Base-by-base conservation (phyloP, 2,113 vertebrate species). In the Shinisaurus crocodilurus region DNA sequence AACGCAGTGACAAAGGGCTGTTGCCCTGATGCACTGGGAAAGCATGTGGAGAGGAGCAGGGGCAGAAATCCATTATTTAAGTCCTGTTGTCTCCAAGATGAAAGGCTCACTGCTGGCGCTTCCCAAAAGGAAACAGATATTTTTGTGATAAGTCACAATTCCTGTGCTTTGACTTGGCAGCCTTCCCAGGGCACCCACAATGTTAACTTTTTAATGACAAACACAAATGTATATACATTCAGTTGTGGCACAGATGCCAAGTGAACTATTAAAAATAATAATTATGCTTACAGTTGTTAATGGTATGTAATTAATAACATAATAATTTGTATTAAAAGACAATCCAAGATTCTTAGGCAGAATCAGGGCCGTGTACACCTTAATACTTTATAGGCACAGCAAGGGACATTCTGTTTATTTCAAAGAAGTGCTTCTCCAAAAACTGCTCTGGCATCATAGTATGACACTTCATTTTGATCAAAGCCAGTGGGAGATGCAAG, bases 71-170 rank as follows among this genome's bases (percentile, higher is more conserved):
- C 40, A 65, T 72, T 72, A 37, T 50, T 54, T 34, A 48, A 67
- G 43, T 43, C 75, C 32, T 48, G 40, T 15, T 25, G 29, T 18
- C 34, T 45, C 32, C 57, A 76, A 25, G 60, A 83, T 75, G 27
- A 75, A 84, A 84, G 70, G 18, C 4, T 69, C 54, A 34, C 86
- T 63, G 54, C 57, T 34, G 37, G 45, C 40, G 43, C 34, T 50
- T 84, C 72, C 72, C 40, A 65, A 48, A 74, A 75, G 57, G 88
- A 84, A 85, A 76, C 83, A 90, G 72, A 29, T 85, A 29, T 85
- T 89, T 90, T 65, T 27, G 32, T 23, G 50, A 45, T 89, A 82
- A 89, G 29, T 34, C 65, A 16, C 27, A 82, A 29, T 65, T 72
- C 82, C 70, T 67, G 32, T 85, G 57, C 5, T 50, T 79, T 54